These are phyloP conservation scores for Gopherus flavomarginatus DNA, from an alignment of 2,113 vertebrate species.

Conservation along the genomic window DNA sequence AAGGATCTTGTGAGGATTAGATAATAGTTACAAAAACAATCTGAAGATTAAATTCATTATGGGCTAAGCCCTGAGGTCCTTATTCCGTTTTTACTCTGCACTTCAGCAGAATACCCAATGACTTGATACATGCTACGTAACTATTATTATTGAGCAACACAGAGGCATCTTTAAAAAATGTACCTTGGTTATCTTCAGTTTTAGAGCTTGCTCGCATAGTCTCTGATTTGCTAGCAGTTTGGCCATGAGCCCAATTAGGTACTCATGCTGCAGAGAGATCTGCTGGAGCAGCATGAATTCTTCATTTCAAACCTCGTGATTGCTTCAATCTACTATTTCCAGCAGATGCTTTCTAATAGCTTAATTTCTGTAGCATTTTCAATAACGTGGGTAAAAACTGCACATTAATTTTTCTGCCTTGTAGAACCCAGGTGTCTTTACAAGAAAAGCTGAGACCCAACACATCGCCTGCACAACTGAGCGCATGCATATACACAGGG, in stretches of 20 bases:
- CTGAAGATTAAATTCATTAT: neutral
- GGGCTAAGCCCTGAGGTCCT: neutral
- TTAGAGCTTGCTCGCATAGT: neutral
- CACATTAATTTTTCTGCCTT: neutral
- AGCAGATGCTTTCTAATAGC: neutral
- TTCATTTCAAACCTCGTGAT: neutral
- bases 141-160: neutral
- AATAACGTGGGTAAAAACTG: accelerated
- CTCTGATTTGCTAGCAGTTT: neutral
- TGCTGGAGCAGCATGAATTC: neutral
- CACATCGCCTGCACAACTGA: neutral
- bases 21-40: neutral
- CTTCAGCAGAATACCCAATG: neutral
- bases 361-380: accelerated
- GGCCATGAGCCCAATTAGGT: accelerated
- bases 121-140: neutral
- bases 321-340: neutral
- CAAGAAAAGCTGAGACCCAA: neutral
- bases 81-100: neutral
- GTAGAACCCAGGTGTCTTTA: neutral
- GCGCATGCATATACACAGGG: neutral
- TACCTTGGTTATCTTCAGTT: neutral
- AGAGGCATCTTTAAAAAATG: accelerated
- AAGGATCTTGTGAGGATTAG: neutral
- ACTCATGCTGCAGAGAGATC: neutral